Percentiles rank a stretch among this genome's conserved stretches.
These are phyloP conservation scores for Ceratotherium simum DNA, from an alignment of 2,113 vertebrate genomes.

Conservation along the genomic window DNA sequence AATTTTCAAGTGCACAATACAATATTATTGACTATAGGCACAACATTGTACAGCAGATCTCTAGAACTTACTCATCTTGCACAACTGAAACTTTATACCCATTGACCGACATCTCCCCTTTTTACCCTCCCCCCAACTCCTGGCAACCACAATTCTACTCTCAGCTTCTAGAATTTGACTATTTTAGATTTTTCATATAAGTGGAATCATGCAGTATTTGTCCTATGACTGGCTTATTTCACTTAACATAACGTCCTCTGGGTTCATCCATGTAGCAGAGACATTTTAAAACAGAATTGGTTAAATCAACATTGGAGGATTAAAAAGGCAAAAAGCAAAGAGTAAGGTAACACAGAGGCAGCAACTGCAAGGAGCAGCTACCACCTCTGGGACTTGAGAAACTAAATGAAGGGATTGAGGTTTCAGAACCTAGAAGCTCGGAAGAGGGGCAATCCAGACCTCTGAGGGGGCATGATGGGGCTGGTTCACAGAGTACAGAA, in stretches of 20 bases:
- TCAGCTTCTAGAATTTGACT: neutral
- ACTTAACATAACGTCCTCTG: neutral
- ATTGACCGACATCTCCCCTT: neutral
- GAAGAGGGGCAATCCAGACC: neutral
- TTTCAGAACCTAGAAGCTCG: neutral
- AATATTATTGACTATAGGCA: neutral
- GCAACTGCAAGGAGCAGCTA: neutral
- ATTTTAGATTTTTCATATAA: neutral
- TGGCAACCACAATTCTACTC: fast-evolving
- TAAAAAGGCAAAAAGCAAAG: neutral
- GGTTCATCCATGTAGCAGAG: neutral
- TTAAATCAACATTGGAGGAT: neutral
- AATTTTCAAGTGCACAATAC: neutral
- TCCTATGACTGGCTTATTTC: neutral
- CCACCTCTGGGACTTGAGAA: neutral
- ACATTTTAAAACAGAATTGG: neutral
- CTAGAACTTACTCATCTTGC: neutral
- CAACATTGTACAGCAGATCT: neutral
- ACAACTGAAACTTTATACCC: neutral
- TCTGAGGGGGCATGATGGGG: neutral
- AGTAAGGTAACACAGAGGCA: neutral
- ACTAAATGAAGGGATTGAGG: neutral
- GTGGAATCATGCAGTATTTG: neutral
- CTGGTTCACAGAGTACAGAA: neutral
- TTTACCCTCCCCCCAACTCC: too few species aligned